These are phyloP conservation scores for Artemia franciscana DNA, from an alignment of 1,140 invertebrate species.

Conservation along the genomic window DNA sequence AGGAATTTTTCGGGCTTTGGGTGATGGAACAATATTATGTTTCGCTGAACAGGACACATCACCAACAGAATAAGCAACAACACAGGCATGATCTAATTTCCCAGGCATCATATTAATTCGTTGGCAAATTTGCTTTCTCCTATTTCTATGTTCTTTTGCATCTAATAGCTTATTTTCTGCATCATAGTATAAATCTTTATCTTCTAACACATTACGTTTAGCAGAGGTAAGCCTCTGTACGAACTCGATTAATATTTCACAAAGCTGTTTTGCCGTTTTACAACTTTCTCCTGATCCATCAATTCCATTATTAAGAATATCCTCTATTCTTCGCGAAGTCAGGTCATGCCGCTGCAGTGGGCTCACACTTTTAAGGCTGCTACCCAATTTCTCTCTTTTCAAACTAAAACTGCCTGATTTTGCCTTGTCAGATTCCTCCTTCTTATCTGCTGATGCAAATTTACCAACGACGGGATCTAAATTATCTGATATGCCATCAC, in stretches of 20 bases:
- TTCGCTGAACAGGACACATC: background rate
- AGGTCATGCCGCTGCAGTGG: constrained; percentile 57
- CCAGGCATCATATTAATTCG: constrained; percentile 53
- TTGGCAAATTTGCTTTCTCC: constrained; percentile 41
- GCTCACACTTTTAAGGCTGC: constrained; percentile 41
- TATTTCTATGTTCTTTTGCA: constrained; percentile 33
- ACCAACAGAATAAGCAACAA: constrained; percentile 55
- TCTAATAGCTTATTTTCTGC: constrained; percentile 21
- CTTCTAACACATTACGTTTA: constrained; percentile 53
- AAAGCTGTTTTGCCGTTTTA: constrained; percentile 34
- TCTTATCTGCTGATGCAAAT: constrained; percentile 40
- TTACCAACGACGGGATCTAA: constrained; percentile 84
- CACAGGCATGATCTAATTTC: constrained; percentile 76
- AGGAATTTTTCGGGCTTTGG: too few relatives aligned
- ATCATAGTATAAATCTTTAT: constrained; percentile 47
- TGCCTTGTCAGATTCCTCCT: constrained; percentile 10
- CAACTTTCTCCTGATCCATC: constrained; percentile 28
- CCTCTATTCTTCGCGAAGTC: constrained; percentile 51
- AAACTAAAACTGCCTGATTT: constrained; percentile 5
- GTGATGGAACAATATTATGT: too few relatives aligned
- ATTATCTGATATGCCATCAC: constrained; percentile 79
- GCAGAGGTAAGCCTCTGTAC: constrained; percentile 31
- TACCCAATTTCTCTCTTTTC: constrained; percentile 14
- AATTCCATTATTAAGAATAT: constrained; percentile 47
- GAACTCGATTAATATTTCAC: constrained; percentile 50